Evolutionary conservation across 1,140 invertebrate genomes (phyloP).

Genomic region (Hydropsyche tenuis): DNA sequence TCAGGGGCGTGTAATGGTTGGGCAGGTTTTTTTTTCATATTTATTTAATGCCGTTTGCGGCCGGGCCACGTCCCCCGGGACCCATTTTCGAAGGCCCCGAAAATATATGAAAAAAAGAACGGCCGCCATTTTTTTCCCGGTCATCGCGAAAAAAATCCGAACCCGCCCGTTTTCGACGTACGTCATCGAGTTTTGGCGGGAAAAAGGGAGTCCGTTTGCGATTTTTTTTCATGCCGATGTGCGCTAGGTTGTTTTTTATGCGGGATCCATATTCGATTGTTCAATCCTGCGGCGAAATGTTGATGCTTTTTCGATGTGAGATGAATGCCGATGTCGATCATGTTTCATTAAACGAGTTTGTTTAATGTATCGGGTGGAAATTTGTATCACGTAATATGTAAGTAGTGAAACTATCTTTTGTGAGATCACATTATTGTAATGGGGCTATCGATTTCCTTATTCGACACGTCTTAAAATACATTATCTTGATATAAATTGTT

Average conservation of each 20-base stretch:
- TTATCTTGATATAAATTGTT: no score
- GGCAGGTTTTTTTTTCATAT: conserved; percentile 26
- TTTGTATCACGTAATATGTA: no score
- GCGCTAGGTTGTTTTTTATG: background rate
- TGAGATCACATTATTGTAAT: no score
- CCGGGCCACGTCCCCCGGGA: background rate
- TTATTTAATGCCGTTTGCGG: conserved; percentile 27
- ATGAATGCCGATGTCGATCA: no score
- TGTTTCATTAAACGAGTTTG: no score
- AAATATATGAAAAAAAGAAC: background rate
- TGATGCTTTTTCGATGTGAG: background rate
- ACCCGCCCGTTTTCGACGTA: conserved; percentile 16
- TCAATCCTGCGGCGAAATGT: background rate
- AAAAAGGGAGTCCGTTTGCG: background rate
- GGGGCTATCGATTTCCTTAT: no score
- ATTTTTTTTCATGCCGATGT: background rate
- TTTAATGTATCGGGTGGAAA: no score
- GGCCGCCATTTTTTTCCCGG: conserved; percentile 4
- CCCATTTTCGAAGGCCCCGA: background rate
- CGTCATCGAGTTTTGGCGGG: background rate
- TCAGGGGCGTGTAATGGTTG: background rate
- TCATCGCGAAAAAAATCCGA: background rate
- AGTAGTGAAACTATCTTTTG: no score
- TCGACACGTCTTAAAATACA: no score
- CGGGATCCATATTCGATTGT: conserved; percentile 14